Evolutionary conservation across 2,888 invertebrate genomes (phyloP).

Genomic region (Aleiodes leptofemur): DNA sequence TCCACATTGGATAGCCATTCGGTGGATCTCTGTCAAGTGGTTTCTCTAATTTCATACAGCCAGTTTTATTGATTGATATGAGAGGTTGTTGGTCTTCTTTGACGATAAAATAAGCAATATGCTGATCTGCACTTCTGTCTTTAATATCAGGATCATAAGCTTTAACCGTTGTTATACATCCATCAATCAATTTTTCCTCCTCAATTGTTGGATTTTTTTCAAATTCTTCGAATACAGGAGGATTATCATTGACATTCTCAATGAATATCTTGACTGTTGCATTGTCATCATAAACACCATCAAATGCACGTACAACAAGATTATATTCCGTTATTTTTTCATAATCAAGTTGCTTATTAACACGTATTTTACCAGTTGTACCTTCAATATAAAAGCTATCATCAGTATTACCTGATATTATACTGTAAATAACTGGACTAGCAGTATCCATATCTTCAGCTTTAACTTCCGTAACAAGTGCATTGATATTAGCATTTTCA

Average conservation of each 20-base stretch:
- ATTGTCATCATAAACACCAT: slow-evolving; percentile 89
- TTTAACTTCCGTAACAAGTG: slow-evolving; percentile 90
- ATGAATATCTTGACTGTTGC: slow-evolving; percentile 91
- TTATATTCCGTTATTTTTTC: slow-evolving; percentile 91
- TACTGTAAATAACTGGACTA: slow-evolving; percentile 91
- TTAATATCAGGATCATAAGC: slow-evolving; percentile 93
- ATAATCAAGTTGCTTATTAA: slow-evolving; percentile 87
- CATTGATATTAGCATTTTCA: slow-evolving; percentile 90
- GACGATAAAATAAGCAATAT: slow-evolving; percentile 86
- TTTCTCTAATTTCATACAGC: slow-evolving; percentile 84
- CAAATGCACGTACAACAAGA: slow-evolving; percentile 88
- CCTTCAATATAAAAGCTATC: slow-evolving; percentile 91
- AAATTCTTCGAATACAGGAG: slow-evolving; percentile 86
- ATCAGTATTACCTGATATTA: slow-evolving; percentile 89
- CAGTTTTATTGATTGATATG: slow-evolving; percentile 84
- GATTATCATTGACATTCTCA: slow-evolving; percentile 94
- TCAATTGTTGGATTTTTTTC: slow-evolving; percentile 84
- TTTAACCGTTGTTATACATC: slow-evolving; percentile 77
- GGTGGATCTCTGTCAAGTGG: slow-evolving; percentile 94
- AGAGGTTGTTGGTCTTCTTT: slow-evolving; percentile 84
- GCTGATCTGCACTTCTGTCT: slow-evolving; percentile 84
- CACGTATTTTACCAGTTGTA: slow-evolving; percentile 89
- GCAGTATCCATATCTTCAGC: slow-evolving; percentile 92
- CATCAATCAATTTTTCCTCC: slow-evolving; percentile 84
- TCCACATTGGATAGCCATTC: slow-evolving; percentile 88